Conservation (phyloP, 2,888 invertebrate genomes). For the Drosophila bunnanda region DNA sequence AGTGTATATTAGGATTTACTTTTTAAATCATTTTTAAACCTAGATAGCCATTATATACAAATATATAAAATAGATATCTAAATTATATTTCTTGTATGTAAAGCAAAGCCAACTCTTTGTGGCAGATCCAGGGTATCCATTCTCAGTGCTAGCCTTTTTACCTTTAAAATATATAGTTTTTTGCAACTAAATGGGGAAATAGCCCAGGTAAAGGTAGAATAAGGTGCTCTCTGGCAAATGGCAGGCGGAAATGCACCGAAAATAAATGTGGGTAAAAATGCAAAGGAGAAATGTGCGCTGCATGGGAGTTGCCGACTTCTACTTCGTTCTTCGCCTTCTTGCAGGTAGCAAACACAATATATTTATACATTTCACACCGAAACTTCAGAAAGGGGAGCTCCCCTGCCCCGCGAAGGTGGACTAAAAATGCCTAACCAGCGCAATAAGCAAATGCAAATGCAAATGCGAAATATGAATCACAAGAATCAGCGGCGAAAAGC, state of each 20-base stretch:
- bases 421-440: conserved; percentile 75
- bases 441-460: conserved; percentile 54
- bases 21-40: neutral
- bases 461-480: conserved; percentile 65
- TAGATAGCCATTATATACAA: neutral
- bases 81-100: too few species aligned
- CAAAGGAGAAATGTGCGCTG: conserved; percentile 63
- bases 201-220: conserved; percentile 14
- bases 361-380: conserved; percentile 64
- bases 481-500: conserved; percentile 31
- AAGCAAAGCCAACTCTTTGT: neutral
- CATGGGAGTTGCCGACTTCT: neutral
- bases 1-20: too few species aligned
- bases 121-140: neutral
- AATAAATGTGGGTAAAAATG: conserved; percentile 78
- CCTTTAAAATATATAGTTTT: neutral
- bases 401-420: neutral
- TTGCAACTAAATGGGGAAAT: conserved; percentile 1
- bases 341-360: conserved; percentile 11
- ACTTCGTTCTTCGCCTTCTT: neutral
- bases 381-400: conserved; percentile 46
- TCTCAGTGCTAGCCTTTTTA: neutral
- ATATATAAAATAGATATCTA: too few species aligned
- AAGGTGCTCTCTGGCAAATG: conserved; percentile 41
- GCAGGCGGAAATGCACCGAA: conserved; percentile 73